Conservation (phyloP, 2,797 vertebrate genomes). For the Micropoecilia bifurca region DNA sequence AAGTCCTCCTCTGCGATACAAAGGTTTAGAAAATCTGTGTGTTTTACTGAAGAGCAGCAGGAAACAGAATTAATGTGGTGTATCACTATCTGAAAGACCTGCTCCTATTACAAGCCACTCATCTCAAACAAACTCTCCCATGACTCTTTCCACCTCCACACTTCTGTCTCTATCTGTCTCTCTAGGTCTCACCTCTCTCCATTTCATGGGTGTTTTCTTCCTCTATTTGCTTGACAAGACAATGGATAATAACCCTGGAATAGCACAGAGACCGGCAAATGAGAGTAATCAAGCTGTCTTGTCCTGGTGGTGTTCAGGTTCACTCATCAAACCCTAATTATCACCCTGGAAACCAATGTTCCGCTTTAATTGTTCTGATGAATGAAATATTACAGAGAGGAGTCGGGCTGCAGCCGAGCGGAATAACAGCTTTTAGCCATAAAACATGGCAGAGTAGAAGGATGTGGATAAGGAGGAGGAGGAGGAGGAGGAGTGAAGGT, state of each 20-base stretch:
- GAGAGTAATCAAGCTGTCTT: conserved; percentile 86
- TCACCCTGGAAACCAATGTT: conserved; percentile 84
- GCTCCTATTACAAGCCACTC: conserved; percentile 74
- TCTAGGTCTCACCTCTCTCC: conserved; percentile 68
- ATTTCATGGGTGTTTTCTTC: conserved; percentile 80
- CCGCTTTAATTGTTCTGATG: conserved; percentile 86
- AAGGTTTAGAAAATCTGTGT: conserved; percentile 38
- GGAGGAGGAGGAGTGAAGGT: conserved; percentile 71
- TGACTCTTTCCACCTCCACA: conserved; percentile 64
- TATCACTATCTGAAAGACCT: conserved; percentile 69
- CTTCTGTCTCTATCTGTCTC: conserved; percentile 65
- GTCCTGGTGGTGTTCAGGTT: conserved; percentile 81
- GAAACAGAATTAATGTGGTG: conserved; percentile 74
- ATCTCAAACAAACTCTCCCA: conserved; percentile 66
- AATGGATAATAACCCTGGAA: conserved; percentile 82
- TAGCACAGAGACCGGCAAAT: conserved; percentile 80
- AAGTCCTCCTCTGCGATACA: conserved; percentile 16
- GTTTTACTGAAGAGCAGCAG: conserved; percentile 68
- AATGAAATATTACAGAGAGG: conserved; percentile 85
- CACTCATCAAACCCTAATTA: conserved; percentile 85
- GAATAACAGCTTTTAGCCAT: conserved; percentile 83
- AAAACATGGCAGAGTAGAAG: conserved; percentile 73
- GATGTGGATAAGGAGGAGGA: conserved; percentile 50
- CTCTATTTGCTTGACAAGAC: conserved; percentile 82
- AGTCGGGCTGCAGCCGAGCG: conserved; percentile 78